Evolutionary conservation across 2,113 vertebrate species (phyloP), one percentile per base, ranked within the genome.

Genomic region (Rafetus swinhoei): DNA sequence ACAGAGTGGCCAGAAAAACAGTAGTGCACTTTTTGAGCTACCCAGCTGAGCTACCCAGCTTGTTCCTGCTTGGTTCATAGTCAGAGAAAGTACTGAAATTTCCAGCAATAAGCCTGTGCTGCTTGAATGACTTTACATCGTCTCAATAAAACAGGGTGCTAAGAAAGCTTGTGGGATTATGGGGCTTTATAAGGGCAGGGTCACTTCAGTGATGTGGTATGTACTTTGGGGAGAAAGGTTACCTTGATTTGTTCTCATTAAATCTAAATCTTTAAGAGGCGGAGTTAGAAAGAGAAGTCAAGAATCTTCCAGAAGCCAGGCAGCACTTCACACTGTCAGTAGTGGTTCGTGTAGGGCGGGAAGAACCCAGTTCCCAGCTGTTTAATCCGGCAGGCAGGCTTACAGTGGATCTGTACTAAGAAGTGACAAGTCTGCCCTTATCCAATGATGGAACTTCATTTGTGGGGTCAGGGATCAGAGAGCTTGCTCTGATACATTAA

Each of bases 81-180:
- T 95, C 97, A 95, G 89, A 88, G 85, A 93, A 94, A 95, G 95
- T 97, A 97, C 84, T 93, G 79, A 89, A 59, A 79, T 53, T 81
- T n/a, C 0, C 0, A 93, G 94, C 95, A 29, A 97, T 97, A 97
- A 95, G 93, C 90, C 94, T 95, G 93, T 74, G 57, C 90, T 9
- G 35, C 82, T 77, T 87, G 90, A n/a, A 97, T 32, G 74, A 57
- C 74, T 82, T 54, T 77, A 56, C 79, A 52, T 45, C 39, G 79
- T 82, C 29, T n/a, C 79, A 11, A 76, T 16, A 81, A 32, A 80
- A 53, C 3, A 53, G 22, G 22, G 25, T 18, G 29, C n/a, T 89
- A 39, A 6, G n/a, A 74, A 77, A 91, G 45, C 39, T 91, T 50
- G 57, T 39, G 62, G 19, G 56, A 5, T 29, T 82, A 52, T 84